phyloP scores from a whole-genome alignment of 2,797 vertebrate species.

The Propithecus perrieri region DNA sequence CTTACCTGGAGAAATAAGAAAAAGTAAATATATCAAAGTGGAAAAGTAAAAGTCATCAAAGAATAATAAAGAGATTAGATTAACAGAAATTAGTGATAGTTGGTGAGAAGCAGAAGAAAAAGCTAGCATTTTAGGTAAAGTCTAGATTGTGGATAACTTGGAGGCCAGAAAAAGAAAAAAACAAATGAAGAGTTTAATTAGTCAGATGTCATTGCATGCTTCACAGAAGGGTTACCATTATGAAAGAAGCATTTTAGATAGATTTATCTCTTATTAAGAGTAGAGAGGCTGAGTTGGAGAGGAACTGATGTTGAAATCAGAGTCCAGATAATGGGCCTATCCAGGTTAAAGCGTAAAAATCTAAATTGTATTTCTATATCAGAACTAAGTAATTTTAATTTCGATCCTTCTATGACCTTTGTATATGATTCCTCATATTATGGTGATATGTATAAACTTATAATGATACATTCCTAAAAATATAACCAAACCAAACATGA shows the following conservation, averaged over 20 bases:
- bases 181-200: background rate
- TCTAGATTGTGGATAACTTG: background rate
- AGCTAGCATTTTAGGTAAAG: background rate
- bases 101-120: background rate
- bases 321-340: background rate
- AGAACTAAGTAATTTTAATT: background rate
- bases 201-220: background rate
- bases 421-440: background rate
- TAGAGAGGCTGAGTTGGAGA: background rate
- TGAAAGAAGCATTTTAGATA: background rate
- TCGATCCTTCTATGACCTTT: background rate
- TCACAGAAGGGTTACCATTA: background rate
- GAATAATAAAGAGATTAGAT: background rate
- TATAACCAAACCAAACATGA: background rate
- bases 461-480: background rate
- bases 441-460: background rate
- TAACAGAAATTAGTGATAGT: background rate
- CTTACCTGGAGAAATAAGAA: background rate
- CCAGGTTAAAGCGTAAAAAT: background rate
- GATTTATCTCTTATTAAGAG: background rate
- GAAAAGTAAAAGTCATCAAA: background rate
- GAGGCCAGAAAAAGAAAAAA: background rate
- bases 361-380: background rate
- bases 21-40: background rate
- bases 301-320: background rate